Base-by-base conservation (phyloP, 2,888 invertebrate species). In the Cryptocephalus primarius region DNA sequence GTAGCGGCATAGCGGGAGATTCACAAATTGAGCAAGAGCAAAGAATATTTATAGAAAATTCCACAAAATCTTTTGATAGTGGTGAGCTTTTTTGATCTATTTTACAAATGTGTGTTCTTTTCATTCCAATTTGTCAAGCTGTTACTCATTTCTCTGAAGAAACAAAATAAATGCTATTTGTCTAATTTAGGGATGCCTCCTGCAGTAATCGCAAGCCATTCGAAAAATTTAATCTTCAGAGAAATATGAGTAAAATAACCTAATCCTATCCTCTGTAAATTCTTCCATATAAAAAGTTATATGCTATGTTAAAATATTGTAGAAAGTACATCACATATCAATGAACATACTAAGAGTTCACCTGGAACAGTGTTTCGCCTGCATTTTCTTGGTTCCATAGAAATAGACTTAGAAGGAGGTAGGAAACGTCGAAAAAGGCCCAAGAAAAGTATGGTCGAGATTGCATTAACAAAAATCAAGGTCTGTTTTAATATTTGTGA, bases 371-470 rank as follows among this genome's bases (percentile, higher is more conserved):
- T 86, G 68, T 88, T 86, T 79, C 81, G 85, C 60, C 83, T 87
- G 60, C 76, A 82, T 63, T 87, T 86, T 79, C 83, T 87, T 69
- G 88, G 88, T 72, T 87, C 87, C 64, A 83, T 87, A 69, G 86
- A 87, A 75, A 84, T 87, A 68, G 85, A 86, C 70, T 87, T 86
- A 77, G 85, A 85, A 76, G 78, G 79, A 65, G 74, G 74, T 65
- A 73, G 83, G 60, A 76, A 83, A 61, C 75, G 84, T 64, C 81
- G 84, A 71, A 82, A 80, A 72, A 76, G 86, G 64, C 83, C 80
- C 74, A 87, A 87, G 83, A 87, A 87, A 80, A 82, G 83, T 75
- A 87, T 87, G 87, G 87, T 88, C 66, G 87, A 87, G 74, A 85
- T 87, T 72, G 87, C 88, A 63, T 86, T 87, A 73, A 81, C 82